Evolutionary conservation across 1,140 invertebrate species (phyloP), one percentile per base, ranked within the genome.

Genomic region (Pseudomyrmex concolor): DNA sequence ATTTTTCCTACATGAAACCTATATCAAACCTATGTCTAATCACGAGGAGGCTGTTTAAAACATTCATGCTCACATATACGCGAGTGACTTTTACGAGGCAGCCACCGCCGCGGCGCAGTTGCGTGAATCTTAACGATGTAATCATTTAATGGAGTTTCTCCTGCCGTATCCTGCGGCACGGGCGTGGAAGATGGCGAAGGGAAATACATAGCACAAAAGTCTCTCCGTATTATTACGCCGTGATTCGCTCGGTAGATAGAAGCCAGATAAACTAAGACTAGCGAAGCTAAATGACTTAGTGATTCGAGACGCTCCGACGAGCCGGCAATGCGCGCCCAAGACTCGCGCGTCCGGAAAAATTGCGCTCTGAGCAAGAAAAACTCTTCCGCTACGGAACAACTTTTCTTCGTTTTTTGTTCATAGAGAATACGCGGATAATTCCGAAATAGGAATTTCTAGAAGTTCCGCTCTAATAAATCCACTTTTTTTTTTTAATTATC

Each of bases 101-200:
- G 48, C 17, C 59, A 12, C 51, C 55, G 60, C n/a, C 8, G 64
- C 55, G n/a, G 15, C 17, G 48, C 22, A 55, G 66, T 72, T 57
- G 9, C 54, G 84, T 63, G 71, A 83, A 83, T 76, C 57, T 17
- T 60, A 86, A 83, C 71, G 84, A 88, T 84, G 60, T 66, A 82
- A 88, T 78, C 84, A 70, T 88, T 86, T 86, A 78, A 87, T 83
- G 85, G 77, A 86, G 50, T 78, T 77, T 55, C 34, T 34, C 34
- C 83, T 70, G 67, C 54, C 51, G 68, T 80, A 83, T 76, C 72
- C 63, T 34, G 34, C 59, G 19, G 13, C 57, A 64, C 17, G 54
- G 55, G 22, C 19, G 54, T n/a, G 48, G 48, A 34, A 34, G 34
- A 76, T 51, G 66, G 51, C 62, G 34, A 2, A 74, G 45, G 64